phyloP scores from a whole-genome alignment of 2,888 invertebrate genomes.

The Cepaea hortensis region DNA sequence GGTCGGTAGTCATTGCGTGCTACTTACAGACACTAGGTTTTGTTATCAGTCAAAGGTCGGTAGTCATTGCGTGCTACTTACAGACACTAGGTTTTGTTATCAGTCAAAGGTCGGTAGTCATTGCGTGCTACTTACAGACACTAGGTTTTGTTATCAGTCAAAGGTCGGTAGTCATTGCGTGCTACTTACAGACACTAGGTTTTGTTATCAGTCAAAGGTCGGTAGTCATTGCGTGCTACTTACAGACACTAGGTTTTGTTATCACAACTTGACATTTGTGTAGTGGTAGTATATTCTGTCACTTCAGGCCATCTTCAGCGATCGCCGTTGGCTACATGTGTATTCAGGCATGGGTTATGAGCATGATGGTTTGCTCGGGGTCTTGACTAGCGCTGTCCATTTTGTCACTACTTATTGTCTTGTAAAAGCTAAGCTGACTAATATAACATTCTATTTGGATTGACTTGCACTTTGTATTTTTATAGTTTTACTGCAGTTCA shows the following conservation, averaged over 20 bases:
- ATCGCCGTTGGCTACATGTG: no score
- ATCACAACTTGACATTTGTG: background rate
- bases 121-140: background rate
- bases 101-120: slow-evolving; percentile 57
- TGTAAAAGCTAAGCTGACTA: no score
- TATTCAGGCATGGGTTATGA: no score
- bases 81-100: background rate
- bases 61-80: background rate
- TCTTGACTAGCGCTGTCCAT: no score
- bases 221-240: background rate
- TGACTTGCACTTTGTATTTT: no score
- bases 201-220: slow-evolving; percentile 59
- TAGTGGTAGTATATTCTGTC: background rate
- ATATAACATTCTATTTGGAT: no score
- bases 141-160: slow-evolving; percentile 33
- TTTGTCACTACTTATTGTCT: no score
- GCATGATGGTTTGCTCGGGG: no score
- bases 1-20: slow-evolving; percentile 50
- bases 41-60: slow-evolving; percentile 59
- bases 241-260: background rate
- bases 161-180: slow-evolving; percentile 54
- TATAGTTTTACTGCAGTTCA: no score
- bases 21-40: background rate
- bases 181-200: background rate
- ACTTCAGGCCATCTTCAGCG: no score